Base-by-base conservation (phyloP, 2,113 vertebrate species). In the Nannospalax galili region DNA sequence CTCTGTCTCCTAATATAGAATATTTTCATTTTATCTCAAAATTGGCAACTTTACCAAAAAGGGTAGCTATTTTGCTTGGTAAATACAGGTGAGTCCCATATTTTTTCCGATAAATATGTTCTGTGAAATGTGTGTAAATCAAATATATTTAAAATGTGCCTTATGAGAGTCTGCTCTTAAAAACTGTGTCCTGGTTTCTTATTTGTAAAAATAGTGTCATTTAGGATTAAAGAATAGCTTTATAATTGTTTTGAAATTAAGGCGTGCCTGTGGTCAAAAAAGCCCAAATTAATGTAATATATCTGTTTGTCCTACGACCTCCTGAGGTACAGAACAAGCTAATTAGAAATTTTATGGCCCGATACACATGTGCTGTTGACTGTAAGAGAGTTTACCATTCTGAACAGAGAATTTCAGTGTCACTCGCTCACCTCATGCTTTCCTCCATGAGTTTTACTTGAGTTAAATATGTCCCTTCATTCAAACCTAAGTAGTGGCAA, bases 61-160 rank as follows among this genome's bases (percentile, higher is more conserved):
- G 92, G 56, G 22, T 65, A 88, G 28, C 14, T 89, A 40, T 88
- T 94, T 94, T 85, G 7, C 42, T 93, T 88, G 37, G 58, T 91
- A 91, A 97, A 81, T 88, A 74, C 45, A 95, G 64, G 78, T 80
- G 19, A 37, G 10, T 56, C 30, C 20, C 70, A 81, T 20, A 69
- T 70, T 93, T 77, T 91, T 81, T 81, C 82, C 52, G 90, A 88
- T 93, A 90, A 96, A 94, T 75, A 90, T n/a, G 40, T 74, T 80
- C 60, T 88, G n/a, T 86, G n/a, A 90, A 80, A 80, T 89, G 20
- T 78, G 35, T 40, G 86, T 77, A 79, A 86, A 93, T 90, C 90
- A 91, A 65, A 48, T 90, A 73, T 70, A 81, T 85, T 84, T 93
- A 5, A 74, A 74, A 52, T 60, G 28, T 35, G 73, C 16, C 88